Percentiles rank a stretch among this genome's conserved stretches.
These are phyloP conservation scores for Urocitellus parryii DNA, from an alignment of 2,113 vertebrate genomes.

Conservation along the genomic window DNA sequence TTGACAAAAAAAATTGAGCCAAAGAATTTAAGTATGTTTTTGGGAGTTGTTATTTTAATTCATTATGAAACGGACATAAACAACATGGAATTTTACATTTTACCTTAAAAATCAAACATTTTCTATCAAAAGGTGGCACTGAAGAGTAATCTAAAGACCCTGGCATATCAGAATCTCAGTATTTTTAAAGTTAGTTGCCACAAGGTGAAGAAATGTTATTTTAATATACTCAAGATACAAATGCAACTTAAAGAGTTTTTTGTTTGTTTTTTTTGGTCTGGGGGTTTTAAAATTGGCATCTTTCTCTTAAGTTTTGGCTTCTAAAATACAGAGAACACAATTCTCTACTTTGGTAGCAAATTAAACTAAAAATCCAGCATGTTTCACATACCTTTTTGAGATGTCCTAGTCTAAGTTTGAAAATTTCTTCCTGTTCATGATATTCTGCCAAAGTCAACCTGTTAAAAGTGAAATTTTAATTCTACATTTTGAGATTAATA, in stretches of 20 bases:
- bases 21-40: constrained; percentile 44
- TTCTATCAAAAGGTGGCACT: constrained; percentile 1
- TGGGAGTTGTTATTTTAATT: constrained; percentile 32
- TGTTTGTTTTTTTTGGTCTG: neutral
- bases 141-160: constrained; percentile 30
- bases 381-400: constrained; percentile 95
- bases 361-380: constrained; percentile 37
- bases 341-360: constrained; percentile 15
- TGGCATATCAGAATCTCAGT: neutral
- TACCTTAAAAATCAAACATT: constrained; percentile 26
- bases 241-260: neutral
- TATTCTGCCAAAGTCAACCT: constrained; percentile 99
- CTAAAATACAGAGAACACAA: constrained; percentile 49
- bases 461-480: constrained; percentile 80
- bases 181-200: neutral
- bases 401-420: constrained; percentile 98
- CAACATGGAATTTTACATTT: constrained; percentile 21
- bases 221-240: constrained; percentile 60
- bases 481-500: constrained; percentile 73
- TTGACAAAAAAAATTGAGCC: constrained; percentile 50
- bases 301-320: constrained; percentile 36
- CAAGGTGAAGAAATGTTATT: constrained; percentile 51
- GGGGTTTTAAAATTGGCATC: constrained; percentile 13
- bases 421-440: constrained; percentile 99
- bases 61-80: constrained; percentile 60